phyloP scores from a whole-genome alignment of 2,797 vertebrate species.

The Poecilia picta region DNA sequence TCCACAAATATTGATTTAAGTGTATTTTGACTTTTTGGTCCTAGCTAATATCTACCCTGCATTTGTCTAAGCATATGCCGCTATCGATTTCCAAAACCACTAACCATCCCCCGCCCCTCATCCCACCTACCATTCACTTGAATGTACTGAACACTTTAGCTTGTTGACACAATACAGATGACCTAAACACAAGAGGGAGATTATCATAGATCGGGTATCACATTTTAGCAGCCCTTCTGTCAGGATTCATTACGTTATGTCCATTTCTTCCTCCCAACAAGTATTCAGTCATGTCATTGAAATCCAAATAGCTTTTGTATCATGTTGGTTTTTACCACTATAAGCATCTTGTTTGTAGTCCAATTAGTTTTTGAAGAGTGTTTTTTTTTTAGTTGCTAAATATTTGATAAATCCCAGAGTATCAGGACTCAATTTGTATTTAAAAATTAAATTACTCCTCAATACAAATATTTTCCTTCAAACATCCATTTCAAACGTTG shows the following conservation, averaged over 20 bases:
- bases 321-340: neutral
- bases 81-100: slow-evolving; percentile 66
- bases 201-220: slow-evolving; percentile 49
- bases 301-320: slow-evolving; percentile 22
- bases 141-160: slow-evolving; percentile 34
- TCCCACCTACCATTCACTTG: slow-evolving; percentile 16
- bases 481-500: neutral
- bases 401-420: slow-evolving; percentile 11
- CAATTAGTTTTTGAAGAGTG: slow-evolving; percentile 37
- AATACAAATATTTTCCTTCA: neutral
- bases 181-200: slow-evolving; percentile 54
- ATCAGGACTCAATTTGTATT: neutral
- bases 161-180: slow-evolving; percentile 69
- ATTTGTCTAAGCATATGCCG: slow-evolving; percentile 54
- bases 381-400: slow-evolving; percentile 20
- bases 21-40: slow-evolving; percentile 77
- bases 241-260: slow-evolving; percentile 51
- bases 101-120: neutral
- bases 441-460: neutral
- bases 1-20: slow-evolving; percentile 54
- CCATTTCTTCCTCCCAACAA: slow-evolving; percentile 17
- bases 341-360: slow-evolving; percentile 19
- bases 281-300: slow-evolving; percentile 25
- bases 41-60: slow-evolving; percentile 56
- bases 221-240: slow-evolving; percentile 33